Conservation (phyloP, 2,797 vertebrate species). For the Malurus leucopterus region DNA sequence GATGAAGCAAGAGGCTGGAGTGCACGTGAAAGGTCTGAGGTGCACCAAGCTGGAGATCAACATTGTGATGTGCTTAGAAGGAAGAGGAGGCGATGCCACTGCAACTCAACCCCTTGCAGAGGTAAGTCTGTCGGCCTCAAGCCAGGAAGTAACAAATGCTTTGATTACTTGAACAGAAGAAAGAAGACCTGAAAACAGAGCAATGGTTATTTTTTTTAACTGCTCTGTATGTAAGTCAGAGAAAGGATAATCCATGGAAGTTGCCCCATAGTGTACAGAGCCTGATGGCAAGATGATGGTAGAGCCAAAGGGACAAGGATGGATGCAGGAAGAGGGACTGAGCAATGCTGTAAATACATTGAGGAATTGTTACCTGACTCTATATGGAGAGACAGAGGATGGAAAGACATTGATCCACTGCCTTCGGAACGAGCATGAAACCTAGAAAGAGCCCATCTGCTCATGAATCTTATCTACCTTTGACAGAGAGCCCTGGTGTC, state of each 20-base stretch:
- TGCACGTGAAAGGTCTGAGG: neutral
- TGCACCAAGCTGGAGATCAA: accelerated
- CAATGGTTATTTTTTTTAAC: neutral
- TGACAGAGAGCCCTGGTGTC: neutral
- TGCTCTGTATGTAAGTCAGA: neutral
- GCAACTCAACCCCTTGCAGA: neutral
- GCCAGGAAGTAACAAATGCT: neutral
- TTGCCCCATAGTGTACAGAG: neutral
- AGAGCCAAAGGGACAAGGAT: neutral
- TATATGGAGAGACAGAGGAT: neutral
- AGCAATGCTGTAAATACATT: neutral
- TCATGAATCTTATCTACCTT: neutral
- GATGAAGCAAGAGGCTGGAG: neutral
- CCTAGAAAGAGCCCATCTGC: neutral
- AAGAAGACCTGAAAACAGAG: neutral
- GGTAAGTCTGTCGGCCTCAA: neutral
- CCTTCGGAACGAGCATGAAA: neutral
- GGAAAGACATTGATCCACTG: neutral
- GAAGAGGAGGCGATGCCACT: neutral
- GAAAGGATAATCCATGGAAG: neutral
- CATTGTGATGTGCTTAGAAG: accelerated
- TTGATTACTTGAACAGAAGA: neutral
- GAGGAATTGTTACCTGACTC: neutral
- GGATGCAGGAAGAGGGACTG: neutral
- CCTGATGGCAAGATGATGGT: neutral